Evolutionary conservation across 2,113 vertebrate species (phyloP).

Genomic region (Egretta garzetta): DNA sequence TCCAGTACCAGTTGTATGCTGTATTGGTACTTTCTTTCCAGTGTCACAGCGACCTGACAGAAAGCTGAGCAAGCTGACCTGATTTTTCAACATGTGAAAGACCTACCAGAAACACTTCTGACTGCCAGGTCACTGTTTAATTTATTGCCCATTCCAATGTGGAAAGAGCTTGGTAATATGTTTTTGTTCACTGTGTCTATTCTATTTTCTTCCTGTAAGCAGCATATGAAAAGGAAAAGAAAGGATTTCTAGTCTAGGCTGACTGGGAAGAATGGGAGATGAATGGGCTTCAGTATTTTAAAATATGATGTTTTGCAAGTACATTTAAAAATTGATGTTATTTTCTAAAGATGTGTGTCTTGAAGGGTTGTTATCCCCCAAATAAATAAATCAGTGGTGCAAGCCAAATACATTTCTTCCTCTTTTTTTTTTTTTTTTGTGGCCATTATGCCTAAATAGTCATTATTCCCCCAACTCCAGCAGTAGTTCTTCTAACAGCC

Average conservation of each 20-base stretch:
- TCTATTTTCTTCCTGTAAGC: neutral
- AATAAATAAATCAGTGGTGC: neutral
- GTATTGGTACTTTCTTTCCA: neutral
- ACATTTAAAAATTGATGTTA: neutral
- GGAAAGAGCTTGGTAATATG: neutral
- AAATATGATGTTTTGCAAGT: neutral
- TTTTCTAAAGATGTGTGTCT: neutral
- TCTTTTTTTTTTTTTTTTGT: neutral
- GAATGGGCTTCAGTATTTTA: neutral
- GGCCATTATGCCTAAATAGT: neutral
- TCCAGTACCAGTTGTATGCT: neutral
- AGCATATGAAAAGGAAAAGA: neutral
- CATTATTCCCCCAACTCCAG: neutral
- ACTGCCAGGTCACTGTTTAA: neutral
- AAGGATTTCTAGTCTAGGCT: neutral
- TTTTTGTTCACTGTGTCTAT: neutral
- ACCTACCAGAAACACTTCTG: neutral
- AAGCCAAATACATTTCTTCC: neutral
- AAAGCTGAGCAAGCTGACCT: neutral
- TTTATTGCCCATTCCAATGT: neutral
- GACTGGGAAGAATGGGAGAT: neutral
- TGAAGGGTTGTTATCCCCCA: neutral
- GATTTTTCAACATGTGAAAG: neutral
- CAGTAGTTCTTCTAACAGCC: neutral
- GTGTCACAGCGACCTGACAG: neutral